A percentile compares a stretch with the other conserved stretches of the same genome.
phyloP scores from a whole-genome alignment of 2,888 invertebrate genomes.

The Pandemis corylana region DNA sequence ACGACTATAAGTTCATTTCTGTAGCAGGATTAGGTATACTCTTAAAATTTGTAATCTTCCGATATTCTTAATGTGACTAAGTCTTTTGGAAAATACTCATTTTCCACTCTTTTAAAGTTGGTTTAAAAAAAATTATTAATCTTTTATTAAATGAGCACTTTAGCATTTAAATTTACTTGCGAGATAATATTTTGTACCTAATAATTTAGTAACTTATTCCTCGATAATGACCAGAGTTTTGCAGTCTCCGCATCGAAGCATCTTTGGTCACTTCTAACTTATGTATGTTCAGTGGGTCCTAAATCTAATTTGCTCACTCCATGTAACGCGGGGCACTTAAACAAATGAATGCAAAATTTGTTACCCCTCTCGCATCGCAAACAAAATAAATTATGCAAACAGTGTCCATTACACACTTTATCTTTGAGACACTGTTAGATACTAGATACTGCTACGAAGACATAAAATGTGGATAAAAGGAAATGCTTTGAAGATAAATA shows the following conservation, averaged over 20 bases:
- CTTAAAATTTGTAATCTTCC: too few species aligned
- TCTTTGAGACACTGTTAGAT: conserved; percentile 49
- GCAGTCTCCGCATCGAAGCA: background rate
- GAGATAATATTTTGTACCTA: too few species aligned
- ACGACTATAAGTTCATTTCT: too few species aligned
- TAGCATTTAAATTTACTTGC: too few species aligned
- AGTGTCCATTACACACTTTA: conserved; percentile 67
- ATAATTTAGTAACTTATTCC: background rate
- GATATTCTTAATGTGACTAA: too few species aligned
- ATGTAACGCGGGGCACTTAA: conserved; percentile 36
- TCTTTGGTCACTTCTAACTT: background rate
- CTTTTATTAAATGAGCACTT: too few species aligned
- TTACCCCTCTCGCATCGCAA: conserved; percentile 59
- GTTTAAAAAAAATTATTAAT: too few species aligned
- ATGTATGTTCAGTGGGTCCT: conserved; percentile 13
- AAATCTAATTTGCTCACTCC: conserved; percentile 23
- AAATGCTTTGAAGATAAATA: background rate
- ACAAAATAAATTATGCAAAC: conserved; percentile 67
- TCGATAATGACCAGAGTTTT: background rate
- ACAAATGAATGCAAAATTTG: conserved; percentile 65
- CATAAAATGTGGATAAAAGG: background rate
- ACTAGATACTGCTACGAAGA: conserved; percentile 27
- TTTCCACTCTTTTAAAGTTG: too few species aligned
- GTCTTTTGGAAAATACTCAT: too few species aligned
- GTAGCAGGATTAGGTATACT: too few species aligned